These are phyloP conservation scores for Eurystomus gularis DNA, from an alignment of 2,113 vertebrate species.

Conservation along the genomic window DNA sequence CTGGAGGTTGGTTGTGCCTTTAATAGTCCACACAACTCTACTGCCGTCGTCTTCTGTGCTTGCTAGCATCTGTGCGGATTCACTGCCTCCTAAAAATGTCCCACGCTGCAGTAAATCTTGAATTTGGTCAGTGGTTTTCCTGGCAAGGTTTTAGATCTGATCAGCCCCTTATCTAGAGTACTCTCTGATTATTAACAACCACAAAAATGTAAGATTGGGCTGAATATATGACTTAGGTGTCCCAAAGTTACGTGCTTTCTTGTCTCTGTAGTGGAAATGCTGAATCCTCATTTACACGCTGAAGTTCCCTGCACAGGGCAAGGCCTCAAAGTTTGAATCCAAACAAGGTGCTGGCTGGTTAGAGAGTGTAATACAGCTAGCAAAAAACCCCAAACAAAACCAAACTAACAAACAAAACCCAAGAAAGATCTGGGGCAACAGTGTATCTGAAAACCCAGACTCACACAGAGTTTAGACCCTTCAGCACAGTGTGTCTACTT, in stretches of 20 bases:
- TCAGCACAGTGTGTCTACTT: not conserved
- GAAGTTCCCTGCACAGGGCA: not conserved
- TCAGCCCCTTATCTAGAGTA: not conserved
- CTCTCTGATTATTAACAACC: not conserved
- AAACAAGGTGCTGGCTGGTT: not conserved
- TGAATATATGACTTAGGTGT: not conserved
- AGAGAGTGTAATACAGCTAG: not conserved
- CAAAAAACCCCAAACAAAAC: not conserved
- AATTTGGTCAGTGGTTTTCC: not conserved
- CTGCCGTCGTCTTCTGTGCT: not conserved
- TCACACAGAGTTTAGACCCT: not conserved
- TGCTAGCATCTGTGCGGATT: not conserved
- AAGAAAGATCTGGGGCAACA: not conserved
- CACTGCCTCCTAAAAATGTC: not conserved
- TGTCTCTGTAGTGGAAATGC: not conserved
- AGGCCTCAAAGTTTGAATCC: not conserved
- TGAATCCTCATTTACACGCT: not conserved
- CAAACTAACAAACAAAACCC: not conserved
- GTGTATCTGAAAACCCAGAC: not conserved
- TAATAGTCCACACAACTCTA: not conserved
- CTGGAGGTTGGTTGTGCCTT: not conserved
- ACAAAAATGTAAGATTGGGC: not conserved
- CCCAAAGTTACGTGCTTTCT: not conserved
- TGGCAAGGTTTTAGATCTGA: not conserved
- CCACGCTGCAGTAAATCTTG: accelerated